Evolutionary conservation across 2,888 invertebrate genomes (phyloP), one percentile per base, ranked within the genome.

Genomic region (Octonoba sinensis): DNA sequence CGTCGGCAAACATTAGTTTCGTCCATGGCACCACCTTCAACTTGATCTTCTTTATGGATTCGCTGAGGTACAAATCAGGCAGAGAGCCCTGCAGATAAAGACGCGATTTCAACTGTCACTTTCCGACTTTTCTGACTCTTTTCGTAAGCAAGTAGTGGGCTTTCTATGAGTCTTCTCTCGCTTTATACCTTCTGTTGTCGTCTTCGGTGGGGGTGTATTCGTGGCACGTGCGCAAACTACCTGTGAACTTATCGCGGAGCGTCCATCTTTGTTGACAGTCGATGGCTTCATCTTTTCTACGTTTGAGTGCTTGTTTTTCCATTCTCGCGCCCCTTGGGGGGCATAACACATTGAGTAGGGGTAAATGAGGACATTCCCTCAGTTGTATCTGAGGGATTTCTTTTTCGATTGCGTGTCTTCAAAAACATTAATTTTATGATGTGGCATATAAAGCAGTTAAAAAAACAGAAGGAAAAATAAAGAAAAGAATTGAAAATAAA

Each of bases 201-300:
- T 24, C 24, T 27, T 2, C 8, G 67, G 78, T 78, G 79, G 79
- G 79, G 79, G 62, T 73, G n/a, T 79, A 73, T 79, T 62, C 79
- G 27, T 44, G 79, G 73, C 79, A 79, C 79, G 79, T 79, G 79
- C 79, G 57, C 12, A 44, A 46, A 73, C 73, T 72, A 73, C 67
- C 62, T 60, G 60, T 15, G 51, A 51, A 62, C 73, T 78, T 78
- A 78, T 78, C 78, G 20, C 15, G n/a, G 72, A 51, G 46, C 44
- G 73, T 79, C 64, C 73, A 62, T 79, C 73, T 79, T 73, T 54
- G 73, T 11, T 79, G 79, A 79, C 79, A 79, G 67, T 36, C 67
- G 67, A 79, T 56, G 79, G 59, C 79, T 79, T 67, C 66, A 79
- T 79, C 60, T 57, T 44, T 44, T 24, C 1, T 8, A 22, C 22